A percentile compares a stretch with the other conserved stretches of the same genome.
These are phyloP conservation scores for Hystrix cristata DNA, from an alignment of 2,113 vertebrate genomes.

Conservation along the genomic window DNA sequence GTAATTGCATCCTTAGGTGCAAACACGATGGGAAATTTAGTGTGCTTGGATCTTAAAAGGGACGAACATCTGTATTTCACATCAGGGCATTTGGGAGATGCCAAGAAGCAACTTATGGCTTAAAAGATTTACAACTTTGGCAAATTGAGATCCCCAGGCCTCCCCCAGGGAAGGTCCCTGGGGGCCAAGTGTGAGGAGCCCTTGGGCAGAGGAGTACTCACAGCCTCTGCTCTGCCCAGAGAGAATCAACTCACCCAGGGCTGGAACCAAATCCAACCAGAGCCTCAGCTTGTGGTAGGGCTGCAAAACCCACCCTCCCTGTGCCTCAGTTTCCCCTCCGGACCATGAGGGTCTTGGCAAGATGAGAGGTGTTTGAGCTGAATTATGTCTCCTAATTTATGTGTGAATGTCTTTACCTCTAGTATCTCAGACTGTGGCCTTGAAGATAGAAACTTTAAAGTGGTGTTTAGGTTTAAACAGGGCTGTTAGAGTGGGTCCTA, in stretches of 20 bases:
- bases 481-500: background rate
- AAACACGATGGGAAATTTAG: slow-evolving; percentile 86
- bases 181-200: background rate
- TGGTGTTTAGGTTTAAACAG: background rate
- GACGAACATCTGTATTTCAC: slow-evolving; percentile 87
- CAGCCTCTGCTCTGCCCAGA: background rate
- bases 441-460: background rate
- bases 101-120: slow-evolving; percentile 65
- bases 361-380: background rate
- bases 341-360: background rate
- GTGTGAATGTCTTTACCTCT: background rate
- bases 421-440: background rate
- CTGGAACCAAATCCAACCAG: fast-evolving
- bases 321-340: background rate
- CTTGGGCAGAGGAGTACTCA: background rate
- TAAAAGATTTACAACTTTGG: slow-evolving; percentile 75
- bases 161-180: slow-evolving; percentile 51
- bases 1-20: slow-evolving; percentile 89
- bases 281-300: fast-evolving
- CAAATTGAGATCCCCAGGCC: background rate
- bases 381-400: background rate
- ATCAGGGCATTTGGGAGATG: slow-evolving; percentile 80
- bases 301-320: background rate
- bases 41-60: slow-evolving; percentile 76
- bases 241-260: background rate